Percentiles rank a stretch among this genome's conserved stretches.
Conservation (phyloP, 2,113 vertebrate species). For the Bucco capensis region DNA sequence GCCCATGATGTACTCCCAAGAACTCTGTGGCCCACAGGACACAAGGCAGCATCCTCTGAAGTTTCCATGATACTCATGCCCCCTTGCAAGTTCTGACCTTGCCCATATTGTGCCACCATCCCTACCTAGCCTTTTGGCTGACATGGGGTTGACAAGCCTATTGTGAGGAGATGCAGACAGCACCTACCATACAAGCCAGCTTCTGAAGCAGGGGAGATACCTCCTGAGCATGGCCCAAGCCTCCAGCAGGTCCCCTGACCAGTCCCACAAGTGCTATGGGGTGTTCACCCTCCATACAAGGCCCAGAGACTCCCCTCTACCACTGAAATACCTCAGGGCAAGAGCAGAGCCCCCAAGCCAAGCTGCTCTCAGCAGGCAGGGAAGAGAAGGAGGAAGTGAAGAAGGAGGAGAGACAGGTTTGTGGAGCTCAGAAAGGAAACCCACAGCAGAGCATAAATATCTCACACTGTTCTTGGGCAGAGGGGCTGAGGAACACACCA, state of each 20-base stretch:
- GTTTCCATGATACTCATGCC: not conserved
- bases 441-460: not conserved
- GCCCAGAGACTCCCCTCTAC: not conserved
- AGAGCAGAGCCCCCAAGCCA: not conserved
- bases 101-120: too few species aligned
- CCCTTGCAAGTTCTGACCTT: not conserved
- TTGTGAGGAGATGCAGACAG: not conserved
- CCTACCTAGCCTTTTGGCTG: not conserved
- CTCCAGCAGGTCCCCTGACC: not conserved
- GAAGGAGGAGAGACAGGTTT: not conserved
- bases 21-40: accelerated
- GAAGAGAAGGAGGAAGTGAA: not conserved
- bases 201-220: not conserved
- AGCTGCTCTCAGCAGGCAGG: not conserved
- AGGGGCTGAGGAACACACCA: not conserved
- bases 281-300: not conserved
- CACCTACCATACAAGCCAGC: not conserved
- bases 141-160: not conserved
- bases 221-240: not conserved
- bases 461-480: not conserved
- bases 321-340: not conserved
- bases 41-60: not conserved
- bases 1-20: not conserved
- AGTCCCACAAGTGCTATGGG: not conserved
- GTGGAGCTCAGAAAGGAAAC: not conserved